These are phyloP conservation scores for Zele albiditarsus DNA, from an alignment of 2,888 invertebrate species.

Conservation along the genomic window DNA sequence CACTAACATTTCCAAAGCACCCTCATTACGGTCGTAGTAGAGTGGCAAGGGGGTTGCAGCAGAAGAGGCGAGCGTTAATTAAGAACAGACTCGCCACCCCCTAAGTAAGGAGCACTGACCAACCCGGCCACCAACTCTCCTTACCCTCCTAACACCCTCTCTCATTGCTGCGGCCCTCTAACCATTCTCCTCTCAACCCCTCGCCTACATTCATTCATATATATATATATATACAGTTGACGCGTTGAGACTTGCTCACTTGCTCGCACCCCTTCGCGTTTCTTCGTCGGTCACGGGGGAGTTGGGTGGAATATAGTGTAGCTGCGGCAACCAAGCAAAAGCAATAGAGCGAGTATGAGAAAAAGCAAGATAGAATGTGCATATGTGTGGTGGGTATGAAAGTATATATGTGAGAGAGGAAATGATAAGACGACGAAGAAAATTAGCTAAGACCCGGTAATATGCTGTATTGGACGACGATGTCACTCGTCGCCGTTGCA, in stretches of 20 bases:
- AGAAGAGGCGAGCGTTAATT: conserved; percentile 72
- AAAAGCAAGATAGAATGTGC: conserved; percentile 20
- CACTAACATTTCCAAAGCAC: conserved; percentile 61
- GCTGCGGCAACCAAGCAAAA: not conserved
- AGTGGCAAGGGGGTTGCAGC: conserved; percentile 68
- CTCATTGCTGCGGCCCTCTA: conserved; percentile 35
- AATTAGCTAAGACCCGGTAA: conserved; percentile 64
- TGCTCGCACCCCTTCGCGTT: conserved; percentile 27
- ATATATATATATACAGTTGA: not conserved
- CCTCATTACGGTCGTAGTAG: conserved; percentile 68
- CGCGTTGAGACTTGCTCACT: conserved; percentile 14
- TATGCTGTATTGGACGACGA: conserved; percentile 60
- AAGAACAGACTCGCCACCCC: conserved; percentile 72
- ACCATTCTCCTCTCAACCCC: conserved; percentile 21
- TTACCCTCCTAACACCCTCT: conserved; percentile 35
- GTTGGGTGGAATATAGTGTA: conserved; percentile 34
- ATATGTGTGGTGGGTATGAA: conserved; percentile 21
- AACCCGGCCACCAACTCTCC: conserved; percentile 51
- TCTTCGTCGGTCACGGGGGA: conserved; percentile 46
- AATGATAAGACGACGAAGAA: conserved; percentile 53
- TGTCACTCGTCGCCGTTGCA: conserved; percentile 42
- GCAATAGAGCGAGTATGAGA: not conserved
- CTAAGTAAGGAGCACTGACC: conserved; percentile 71
- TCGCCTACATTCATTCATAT: conserved; percentile 31
- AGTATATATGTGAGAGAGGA: conserved; percentile 38